Evolutionary conservation across 2,888 invertebrate species (phyloP), one percentile per base, ranked within the genome.

Genomic region (Mongoloraphidia duomilia): DNA sequence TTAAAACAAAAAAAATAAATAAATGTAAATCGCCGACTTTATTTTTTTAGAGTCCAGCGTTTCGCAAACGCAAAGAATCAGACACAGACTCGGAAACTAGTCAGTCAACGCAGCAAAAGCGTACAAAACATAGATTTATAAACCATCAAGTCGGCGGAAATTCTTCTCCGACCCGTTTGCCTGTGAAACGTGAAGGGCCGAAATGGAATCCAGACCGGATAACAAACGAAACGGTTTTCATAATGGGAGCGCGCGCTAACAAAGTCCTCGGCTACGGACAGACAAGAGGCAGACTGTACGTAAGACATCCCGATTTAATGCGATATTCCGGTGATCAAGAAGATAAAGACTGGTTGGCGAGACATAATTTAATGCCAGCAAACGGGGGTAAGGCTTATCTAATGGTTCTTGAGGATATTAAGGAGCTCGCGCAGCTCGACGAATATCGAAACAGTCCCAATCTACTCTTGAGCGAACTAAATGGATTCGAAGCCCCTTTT

Each of bases 331-430:
- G 85, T 5, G 88, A 88, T 60, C 79, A 80, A 46, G 82, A 83
- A 53, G 88, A 88, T 61, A 85, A 86, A 61, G 83, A 84, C 60
- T 87, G 86, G 86, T 72, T 88, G 46, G 78, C 82, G 41, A 81
- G 80, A 53, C 80, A 84, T 58, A 82, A 82, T 60, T 68, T 84
- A 52, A 84, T 84, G 67, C 84, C 85, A 52, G 81, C 84, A 35
- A 82, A 83, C 49, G 84, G 85, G 1, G 85, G 85, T 5, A 83
- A 83, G 66, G 84, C 85, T 2, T 86, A 85, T 59, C 76, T 88
- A 54, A 77, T 88, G 75, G 74, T 87, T 13, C 67, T 86, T 50
- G 83, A 85, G 59, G 88, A 88, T 60, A 83, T 87, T 43, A 75
- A 79, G 65, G 84, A 86, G 59, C 67, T 88, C 49, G 80, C 83